Evolutionary conservation across 1,140 invertebrate genomes (phyloP), one percentile per base, ranked within the genome.

Genomic region (Micrasema longulum): DNA sequence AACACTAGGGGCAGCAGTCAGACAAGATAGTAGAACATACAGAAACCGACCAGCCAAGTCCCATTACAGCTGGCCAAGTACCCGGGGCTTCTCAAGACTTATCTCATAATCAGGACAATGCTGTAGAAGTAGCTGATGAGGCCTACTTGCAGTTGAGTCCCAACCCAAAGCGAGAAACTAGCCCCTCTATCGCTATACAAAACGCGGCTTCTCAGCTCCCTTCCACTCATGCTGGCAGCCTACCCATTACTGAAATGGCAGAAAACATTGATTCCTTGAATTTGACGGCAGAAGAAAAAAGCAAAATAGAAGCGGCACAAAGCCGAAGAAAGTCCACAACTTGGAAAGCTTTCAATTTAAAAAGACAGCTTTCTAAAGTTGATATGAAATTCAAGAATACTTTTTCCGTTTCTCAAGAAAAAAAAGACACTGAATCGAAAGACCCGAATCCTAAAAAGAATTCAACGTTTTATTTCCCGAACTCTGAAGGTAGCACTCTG

Each of bases 301-400:
- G 18, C 26, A 74, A 76, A 76, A 71, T 71, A 11, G 68, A 78
- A 72, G 75, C 80, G 6, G 77, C 78, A 11, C 76, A 76, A 43
- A 80, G 78, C 53, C 79, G 86, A 72, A 83, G 89, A 41, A 89
- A 89, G 77, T 89, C 89, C 53, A 86, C 87, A 10, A 86, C 89
- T 41, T 91, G 90, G 89, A 91, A 89, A 81, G 88, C 87, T 65
- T 91, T 93, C 80, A 92, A 89, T 78, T 85, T 94, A 45, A 94
- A 93, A 81, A 89, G 92, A 79, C 92, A 93, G 81, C 86, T 94
- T 73, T 92, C 90, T 69, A 92, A 89, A 82, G 92, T 93, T 66
- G 93, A 94, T 82, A 86, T 93, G 77, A 93, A 92, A 81, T 86
- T 93, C 73, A 92, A 92, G 78, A 90, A 89, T 76, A 88, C 85